Evolutionary conservation across 2,888 invertebrate species (phyloP), one percentile per base, ranked within the genome.

Genomic region (Lasioglossum lativentre): DNA sequence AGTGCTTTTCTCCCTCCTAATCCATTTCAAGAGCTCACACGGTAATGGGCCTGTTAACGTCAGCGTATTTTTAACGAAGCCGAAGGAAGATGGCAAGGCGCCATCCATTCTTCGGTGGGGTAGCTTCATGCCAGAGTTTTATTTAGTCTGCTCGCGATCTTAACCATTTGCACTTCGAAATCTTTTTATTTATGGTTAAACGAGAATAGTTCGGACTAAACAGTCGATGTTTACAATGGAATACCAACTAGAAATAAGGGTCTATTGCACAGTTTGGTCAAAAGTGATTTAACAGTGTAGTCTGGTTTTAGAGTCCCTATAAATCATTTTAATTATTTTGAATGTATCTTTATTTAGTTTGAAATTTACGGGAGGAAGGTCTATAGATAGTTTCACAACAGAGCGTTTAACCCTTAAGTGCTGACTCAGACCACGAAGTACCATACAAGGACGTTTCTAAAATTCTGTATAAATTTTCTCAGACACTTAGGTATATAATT

Each of bases 51-150:
- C 63, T 30, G 30, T 63, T 63, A 63, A 16, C 63, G 63, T 63
- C 63, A 63, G 63, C 63, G 63, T 63, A 30, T 63, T 63, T 63
- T 63, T 63, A 63, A 63, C 30, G 30, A 63, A 63, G 30, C 63
- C n/a, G 30, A 63, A 30, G 63, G 14, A 63, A 63, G 63, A 63
- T 63, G 63, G 63, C 30, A 63, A 63, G 63, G 12, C 30, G 63
- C 63, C 63, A 63, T 63, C 16, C 30, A 63, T 30, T 30, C 63
- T 63, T 63, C 63, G 30, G 6, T 30, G 63, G n/a, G 23, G 52
- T 52, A 30, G 16, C 30, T 30, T 16, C 30, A 6, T 27, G 30
- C 14, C 63, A 16, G 5, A 4, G 5, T 14, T 59, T 59, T 14
- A 59, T 59, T 59, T 14, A 59, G 59, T 6, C 16, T 30, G 63